Evolutionary conservation across 2,888 invertebrate species (phyloP).

Genomic region (Scelioninae gen. 2): DNA sequence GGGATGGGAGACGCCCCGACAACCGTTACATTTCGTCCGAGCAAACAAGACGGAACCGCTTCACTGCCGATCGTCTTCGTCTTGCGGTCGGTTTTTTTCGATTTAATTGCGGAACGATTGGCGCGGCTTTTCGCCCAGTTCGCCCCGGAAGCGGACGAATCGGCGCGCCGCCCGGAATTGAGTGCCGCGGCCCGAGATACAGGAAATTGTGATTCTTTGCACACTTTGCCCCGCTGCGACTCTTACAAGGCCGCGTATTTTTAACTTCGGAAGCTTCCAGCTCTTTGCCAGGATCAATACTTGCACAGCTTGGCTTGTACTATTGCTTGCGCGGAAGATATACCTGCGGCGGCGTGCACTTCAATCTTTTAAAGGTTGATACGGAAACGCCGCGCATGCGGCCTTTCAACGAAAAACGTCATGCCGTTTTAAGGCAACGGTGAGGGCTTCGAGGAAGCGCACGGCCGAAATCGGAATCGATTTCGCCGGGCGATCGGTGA

Average conservation of each 20-base stretch:
- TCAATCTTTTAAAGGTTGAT: constrained; percentile 51
- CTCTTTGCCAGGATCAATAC: constrained; percentile 60
- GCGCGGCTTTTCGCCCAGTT: constrained; percentile 13
- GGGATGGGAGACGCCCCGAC: too few species aligned
- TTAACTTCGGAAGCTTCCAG: constrained; percentile 59
- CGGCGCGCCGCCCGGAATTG: constrained; percentile 43
- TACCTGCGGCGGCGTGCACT: constrained; percentile 56
- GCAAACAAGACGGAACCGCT: too few species aligned
- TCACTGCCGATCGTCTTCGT: too few species aligned
- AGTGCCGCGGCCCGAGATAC: constrained; percentile 57
- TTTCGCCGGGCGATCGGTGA: too few species aligned
- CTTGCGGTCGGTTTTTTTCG: neutral
- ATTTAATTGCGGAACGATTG: constrained; percentile 33
- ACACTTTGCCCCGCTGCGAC: constrained; percentile 59
- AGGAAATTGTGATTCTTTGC: constrained; percentile 63
- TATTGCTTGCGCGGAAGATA: constrained; percentile 54
- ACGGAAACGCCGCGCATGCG: constrained; percentile 55
- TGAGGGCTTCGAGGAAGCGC: too few species aligned
- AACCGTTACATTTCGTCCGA: too few species aligned
- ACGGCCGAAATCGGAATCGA: too few species aligned
- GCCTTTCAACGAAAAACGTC: too few species aligned
- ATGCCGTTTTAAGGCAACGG: too few species aligned
- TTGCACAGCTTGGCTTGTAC: constrained; percentile 50
- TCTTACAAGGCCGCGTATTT: constrained; percentile 66
- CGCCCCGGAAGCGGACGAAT: constrained; percentile 12